Evolutionary conservation across 2,113 vertebrate species (phyloP).

Genomic region (Panthera tigris): DNA sequence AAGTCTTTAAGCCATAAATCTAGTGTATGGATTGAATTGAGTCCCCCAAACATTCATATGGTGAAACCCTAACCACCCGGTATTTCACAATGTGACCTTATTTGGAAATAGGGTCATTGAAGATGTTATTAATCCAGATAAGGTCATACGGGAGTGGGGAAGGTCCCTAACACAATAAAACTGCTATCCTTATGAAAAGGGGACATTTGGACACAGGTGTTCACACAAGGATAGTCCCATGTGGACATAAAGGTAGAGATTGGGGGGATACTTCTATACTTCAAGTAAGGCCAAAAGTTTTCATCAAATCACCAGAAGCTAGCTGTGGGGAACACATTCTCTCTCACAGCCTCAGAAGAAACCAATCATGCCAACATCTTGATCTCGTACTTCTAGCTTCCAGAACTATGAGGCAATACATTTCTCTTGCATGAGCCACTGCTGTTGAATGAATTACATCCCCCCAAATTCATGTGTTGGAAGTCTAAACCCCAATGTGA

Average conservation of each 20-base stretch:
- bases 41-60: not conserved
- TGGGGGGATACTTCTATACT: not conserved
- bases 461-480: not conserved
- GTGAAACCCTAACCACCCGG: not conserved
- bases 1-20: not conserved
- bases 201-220: not conserved
- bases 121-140: not conserved
- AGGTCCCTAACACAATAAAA: not conserved
- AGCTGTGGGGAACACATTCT: not conserved
- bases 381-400: not conserved
- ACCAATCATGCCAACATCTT: not conserved
- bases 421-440: not conserved
- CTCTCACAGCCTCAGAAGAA: not conserved
- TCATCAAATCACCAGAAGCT: not conserved
- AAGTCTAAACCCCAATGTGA: not conserved
- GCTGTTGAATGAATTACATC: not conserved
- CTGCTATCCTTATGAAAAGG: not conserved
- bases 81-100: not conserved
- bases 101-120: not conserved
- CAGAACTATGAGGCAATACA: not conserved
- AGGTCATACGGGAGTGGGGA: not conserved
- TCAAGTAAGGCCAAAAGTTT: not conserved
- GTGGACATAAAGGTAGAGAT: not conserved
- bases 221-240: not conserved
- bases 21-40: not conserved